phyloP scores from a whole-genome alignment of 2,888 invertebrate genomes.

The Neuroscelio doddi region DNA sequence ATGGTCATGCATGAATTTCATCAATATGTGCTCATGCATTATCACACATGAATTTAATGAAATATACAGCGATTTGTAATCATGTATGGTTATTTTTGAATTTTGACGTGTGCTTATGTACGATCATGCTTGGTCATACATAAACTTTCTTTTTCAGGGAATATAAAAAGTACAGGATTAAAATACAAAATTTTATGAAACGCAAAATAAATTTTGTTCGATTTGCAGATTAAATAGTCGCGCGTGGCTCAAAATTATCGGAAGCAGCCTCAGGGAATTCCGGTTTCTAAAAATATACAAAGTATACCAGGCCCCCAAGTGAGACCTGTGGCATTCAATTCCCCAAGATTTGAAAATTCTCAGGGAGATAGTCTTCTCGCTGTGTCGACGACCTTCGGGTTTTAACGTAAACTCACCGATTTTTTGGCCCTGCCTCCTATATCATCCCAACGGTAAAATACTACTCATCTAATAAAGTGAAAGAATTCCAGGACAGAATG shows the following conservation, averaged over 20 bases:
- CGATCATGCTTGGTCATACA: no score
- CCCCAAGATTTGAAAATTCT: conserved; percentile 24
- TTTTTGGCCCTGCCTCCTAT: conserved; percentile 3
- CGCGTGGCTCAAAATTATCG: conserved; percentile 34
- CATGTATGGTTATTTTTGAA: no score
- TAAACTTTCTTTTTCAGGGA: no score
- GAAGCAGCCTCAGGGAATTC: conserved; percentile 30
- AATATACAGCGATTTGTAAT: no score
- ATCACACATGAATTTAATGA: no score
- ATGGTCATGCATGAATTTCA: no score
- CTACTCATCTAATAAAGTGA: conserved; percentile 1
- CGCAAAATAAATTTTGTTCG: conserved; percentile 24
- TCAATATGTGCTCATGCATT: no score
- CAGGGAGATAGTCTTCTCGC: conserved; percentile 26
- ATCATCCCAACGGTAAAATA: conserved; percentile 2
- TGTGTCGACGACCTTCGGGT: conserved; percentile 34
- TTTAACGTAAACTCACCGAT: conserved; percentile 10
- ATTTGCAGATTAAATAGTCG: conserved; percentile 20
- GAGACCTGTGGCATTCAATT: conserved; percentile 33
- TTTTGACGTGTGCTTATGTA: no score
- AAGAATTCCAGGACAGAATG: neutral
- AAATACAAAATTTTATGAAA: neutral
- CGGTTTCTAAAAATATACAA: conserved; percentile 20
- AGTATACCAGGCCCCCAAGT: conserved; percentile 30
- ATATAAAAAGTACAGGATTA: neutral